These are phyloP conservation scores for Cheilosia pagana DNA, from an alignment of 2,888 invertebrate species.

Conservation along the genomic window DNA sequence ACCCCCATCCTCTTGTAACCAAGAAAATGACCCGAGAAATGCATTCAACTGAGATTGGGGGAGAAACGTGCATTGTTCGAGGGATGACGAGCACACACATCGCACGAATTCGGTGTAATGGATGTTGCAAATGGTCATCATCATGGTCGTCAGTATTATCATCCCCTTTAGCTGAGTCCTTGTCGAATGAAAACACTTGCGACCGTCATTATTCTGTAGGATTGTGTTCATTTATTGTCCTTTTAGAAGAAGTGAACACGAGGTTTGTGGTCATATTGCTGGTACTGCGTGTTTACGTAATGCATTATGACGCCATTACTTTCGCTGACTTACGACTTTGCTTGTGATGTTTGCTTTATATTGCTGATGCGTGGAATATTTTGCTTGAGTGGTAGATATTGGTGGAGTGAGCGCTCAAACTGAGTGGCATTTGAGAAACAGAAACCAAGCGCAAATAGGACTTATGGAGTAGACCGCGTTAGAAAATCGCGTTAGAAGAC, in stretches of 20 bases:
- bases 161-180: slow-evolving; percentile 13
- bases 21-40: slow-evolving; percentile 28
- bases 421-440: neutral
- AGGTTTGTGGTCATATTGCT: slow-evolving; percentile 15
- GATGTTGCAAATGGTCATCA: slow-evolving; percentile 55
- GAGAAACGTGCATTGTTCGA: slow-evolving; percentile 15
- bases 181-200: slow-evolving; percentile 20
- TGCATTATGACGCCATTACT: slow-evolving; percentile 39
- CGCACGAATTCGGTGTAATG: slow-evolving; percentile 52
- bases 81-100: slow-evolving; percentile 37
- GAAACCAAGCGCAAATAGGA: too few relatives aligned
- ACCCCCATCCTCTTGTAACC: slow-evolving; percentile 33
- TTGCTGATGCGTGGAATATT: slow-evolving; percentile 35
- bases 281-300: slow-evolving; percentile 40
- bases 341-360: slow-evolving; percentile 40
- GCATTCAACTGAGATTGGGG: slow-evolving; percentile 43
- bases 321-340: slow-evolving; percentile 39
- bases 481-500: neutral
- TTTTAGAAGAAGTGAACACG: slow-evolving; percentile 19
- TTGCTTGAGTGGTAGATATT: slow-evolving; percentile 18
- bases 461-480: too few relatives aligned
- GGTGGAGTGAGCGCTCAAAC: neutral
- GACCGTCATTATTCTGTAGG: slow-evolving; percentile 37
- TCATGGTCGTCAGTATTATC: slow-evolving; percentile 50
- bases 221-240: slow-evolving; percentile 29